phyloP scores from a whole-genome alignment of 2,888 invertebrate genomes.

The Drosophila quinaria region DNA sequence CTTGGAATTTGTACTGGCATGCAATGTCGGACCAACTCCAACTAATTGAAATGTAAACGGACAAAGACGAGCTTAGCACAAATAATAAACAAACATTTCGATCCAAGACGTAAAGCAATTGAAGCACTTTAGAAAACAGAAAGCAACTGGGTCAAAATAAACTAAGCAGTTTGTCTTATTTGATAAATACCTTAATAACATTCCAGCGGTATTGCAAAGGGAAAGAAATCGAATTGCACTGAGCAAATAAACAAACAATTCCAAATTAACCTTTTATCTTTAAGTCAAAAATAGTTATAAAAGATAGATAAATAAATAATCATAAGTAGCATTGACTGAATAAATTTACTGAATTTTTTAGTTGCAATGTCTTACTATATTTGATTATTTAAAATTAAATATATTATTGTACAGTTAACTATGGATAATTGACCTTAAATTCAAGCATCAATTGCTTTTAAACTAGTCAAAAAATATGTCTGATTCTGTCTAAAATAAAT shows the following conservation, averaged over 20 bases:
- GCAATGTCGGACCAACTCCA: constrained; percentile 34
- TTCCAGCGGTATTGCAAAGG: constrained; percentile 8
- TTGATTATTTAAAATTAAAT: no score
- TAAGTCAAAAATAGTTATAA: background rate
- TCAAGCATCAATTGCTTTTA: no score
- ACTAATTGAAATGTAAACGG: constrained; percentile 63
- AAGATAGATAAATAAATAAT: background rate
- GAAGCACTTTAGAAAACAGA: constrained; percentile 13
- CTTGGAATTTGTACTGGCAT: constrained; percentile 37
- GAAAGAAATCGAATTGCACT: background rate
- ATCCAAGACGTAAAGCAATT: constrained; percentile 23
- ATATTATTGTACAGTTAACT: no score
- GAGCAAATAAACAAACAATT: background rate
- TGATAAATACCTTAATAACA: constrained; percentile 17
- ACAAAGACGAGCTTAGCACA: constrained; percentile 30
- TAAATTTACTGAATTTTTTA: background rate
- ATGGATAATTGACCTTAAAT: no score
- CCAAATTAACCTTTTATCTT: background rate
- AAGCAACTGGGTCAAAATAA: constrained; percentile 15
- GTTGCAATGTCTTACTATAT: background rate
- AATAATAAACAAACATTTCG: constrained; percentile 46
- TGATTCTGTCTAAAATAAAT: no score
- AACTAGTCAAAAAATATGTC: no score
- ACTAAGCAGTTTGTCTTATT: constrained; percentile 1
- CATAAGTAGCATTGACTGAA: background rate